phyloP scores from a whole-genome alignment of 2,888 invertebrate species.

The Diaphora mendica region DNA sequence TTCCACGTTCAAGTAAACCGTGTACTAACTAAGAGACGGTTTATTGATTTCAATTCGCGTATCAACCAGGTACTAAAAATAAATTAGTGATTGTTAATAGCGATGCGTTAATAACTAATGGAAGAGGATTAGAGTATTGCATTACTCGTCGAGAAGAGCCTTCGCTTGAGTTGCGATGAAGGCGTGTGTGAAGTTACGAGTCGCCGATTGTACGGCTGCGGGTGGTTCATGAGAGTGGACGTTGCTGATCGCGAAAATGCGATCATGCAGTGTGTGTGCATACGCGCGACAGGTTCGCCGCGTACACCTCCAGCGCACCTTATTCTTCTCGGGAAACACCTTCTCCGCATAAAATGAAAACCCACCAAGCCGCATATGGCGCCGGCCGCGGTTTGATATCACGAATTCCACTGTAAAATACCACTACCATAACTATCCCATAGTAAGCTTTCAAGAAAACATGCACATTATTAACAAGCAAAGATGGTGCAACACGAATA shows the following conservation, averaged over 20 bases:
- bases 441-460: slow-evolving; percentile 26
- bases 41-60: slow-evolving; percentile 22
- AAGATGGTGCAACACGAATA: not conserved
- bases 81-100: slow-evolving; percentile 24
- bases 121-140: slow-evolving; percentile 3
- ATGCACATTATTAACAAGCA: slow-evolving; percentile 17
- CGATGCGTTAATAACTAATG: slow-evolving; percentile 27
- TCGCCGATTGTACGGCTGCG: slow-evolving; percentile 38
- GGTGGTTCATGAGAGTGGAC: slow-evolving; percentile 82
- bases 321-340: slow-evolving; percentile 83
- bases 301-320: slow-evolving; percentile 85
- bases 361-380: slow-evolving; percentile 83
- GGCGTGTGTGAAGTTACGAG: slow-evolving; percentile 56
- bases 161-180: slow-evolving; percentile 66
- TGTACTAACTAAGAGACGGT: not conserved
- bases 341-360: slow-evolving; percentile 85
- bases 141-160: slow-evolving; percentile 71
- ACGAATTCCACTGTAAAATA: slow-evolving; percentile 85
- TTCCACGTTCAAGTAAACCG: not conserved
- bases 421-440: slow-evolving; percentile 63
- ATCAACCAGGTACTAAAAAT: slow-evolving; percentile 26
- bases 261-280: slow-evolving; percentile 83
- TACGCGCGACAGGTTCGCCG: slow-evolving; percentile 83
- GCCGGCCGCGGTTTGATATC: slow-evolving; percentile 83
- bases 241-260: slow-evolving; percentile 82